These are phyloP conservation scores for Bos indicus DNA, from an alignment of 2,113 vertebrate species.

Conservation along the genomic window DNA sequence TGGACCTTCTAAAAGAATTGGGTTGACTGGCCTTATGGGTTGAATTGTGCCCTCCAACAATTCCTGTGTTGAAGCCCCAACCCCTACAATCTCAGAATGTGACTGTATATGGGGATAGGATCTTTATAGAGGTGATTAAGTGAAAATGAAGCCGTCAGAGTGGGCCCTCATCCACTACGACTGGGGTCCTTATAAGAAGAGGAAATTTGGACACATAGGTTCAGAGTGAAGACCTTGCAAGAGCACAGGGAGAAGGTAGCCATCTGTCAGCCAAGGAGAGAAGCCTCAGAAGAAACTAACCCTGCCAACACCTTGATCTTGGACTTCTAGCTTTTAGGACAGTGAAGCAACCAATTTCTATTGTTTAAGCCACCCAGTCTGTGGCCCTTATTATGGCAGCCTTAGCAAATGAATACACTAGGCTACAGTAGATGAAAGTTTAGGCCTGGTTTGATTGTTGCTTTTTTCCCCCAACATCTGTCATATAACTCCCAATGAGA, in stretches of 20 bases:
- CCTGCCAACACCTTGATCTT: background rate
- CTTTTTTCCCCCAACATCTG: background rate
- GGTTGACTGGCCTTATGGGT: background rate
- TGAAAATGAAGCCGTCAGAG: background rate
- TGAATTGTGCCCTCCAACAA: background rate
- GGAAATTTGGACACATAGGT: background rate
- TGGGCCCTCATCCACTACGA: background rate
- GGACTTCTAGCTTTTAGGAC: background rate
- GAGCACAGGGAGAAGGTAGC: background rate
- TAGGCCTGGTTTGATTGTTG: background rate
- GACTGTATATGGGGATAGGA: background rate
- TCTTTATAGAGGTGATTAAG: background rate
- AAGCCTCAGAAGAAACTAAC: background rate
- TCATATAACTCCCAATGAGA: background rate
- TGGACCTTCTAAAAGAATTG: background rate
- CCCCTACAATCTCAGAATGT: background rate
- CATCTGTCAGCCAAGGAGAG: background rate
- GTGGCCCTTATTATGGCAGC: background rate
- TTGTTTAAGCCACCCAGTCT: background rate
- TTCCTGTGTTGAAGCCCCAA: background rate
- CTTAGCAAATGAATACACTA: background rate
- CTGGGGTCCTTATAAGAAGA: background rate
- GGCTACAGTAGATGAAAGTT: background rate
- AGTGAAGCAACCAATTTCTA: background rate
- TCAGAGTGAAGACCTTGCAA: background rate